Conservation (phyloP, 2,797 vertebrate species). For the Varecia variegata region DNA sequence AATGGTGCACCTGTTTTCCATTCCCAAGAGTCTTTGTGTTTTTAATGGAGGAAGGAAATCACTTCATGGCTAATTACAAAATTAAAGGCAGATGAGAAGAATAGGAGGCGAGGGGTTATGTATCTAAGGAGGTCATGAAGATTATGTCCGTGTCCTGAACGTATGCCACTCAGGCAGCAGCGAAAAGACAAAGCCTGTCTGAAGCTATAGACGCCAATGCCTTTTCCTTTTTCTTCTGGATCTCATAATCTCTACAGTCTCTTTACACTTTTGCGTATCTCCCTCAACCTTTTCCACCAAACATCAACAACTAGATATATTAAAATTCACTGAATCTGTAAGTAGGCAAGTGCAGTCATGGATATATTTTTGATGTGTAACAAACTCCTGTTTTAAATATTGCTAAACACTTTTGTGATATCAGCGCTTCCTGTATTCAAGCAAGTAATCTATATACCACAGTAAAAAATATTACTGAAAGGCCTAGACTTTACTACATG, state of each 20-base stretch:
- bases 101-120: fast-evolving
- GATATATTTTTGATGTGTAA: not conserved
- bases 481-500: not conserved
- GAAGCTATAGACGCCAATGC: not conserved
- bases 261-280: not conserved
- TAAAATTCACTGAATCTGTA: not conserved
- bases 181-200: not conserved
- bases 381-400: not conserved
- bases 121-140: not conserved
- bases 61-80: not conserved
- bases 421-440: not conserved
- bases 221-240: not conserved
- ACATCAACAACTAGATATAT: not conserved
- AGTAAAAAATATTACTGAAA: not conserved
- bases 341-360: not conserved
- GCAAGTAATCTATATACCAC: not conserved
- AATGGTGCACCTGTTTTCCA: not conserved
- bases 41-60: not conserved
- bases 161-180: not conserved
- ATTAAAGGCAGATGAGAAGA: not conserved
- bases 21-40: not conserved
- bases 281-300: not conserved
- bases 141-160: not conserved
- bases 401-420: not conserved
- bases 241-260: not conserved